phyloP scores from a whole-genome alignment of 2,113 vertebrate genomes.

The Phoenicopterus ruber region DNA sequence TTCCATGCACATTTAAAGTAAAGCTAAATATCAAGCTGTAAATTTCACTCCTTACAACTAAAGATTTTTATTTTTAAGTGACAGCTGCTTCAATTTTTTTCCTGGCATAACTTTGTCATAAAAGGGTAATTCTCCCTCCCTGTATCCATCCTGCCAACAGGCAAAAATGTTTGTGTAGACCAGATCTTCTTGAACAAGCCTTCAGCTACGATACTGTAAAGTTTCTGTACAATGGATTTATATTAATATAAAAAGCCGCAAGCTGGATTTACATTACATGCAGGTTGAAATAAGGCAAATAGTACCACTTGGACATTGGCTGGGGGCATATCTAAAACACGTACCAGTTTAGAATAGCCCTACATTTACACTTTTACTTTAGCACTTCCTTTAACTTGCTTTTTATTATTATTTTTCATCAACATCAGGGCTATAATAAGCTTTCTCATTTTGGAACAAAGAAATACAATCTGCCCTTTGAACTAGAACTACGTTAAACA shows the following conservation, averaged over 20 bases:
- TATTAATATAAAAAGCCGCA: not conserved
- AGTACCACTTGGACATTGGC: not conserved
- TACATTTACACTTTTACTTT: not conserved
- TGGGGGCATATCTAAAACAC: not conserved
- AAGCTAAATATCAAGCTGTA: conserved; percentile 2
- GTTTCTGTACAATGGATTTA: not conserved
- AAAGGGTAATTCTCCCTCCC: not conserved
- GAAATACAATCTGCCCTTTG: conserved; percentile 25
- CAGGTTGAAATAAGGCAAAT: not conserved
- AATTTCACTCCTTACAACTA: not conserved
- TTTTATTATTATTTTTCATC: not conserved
- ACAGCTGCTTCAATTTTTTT: not conserved
- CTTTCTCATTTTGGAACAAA: conserved; percentile 23
- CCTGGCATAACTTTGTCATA: not conserved
- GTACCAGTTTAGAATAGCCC: not conserved
- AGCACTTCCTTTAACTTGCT: not conserved
- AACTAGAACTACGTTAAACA: not conserved
- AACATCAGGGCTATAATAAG: not conserved
- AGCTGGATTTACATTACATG: not conserved
- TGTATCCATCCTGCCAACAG: not conserved
- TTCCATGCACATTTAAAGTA: not conserved
- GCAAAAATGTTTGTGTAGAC: not conserved
- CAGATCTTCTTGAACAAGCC: not conserved
- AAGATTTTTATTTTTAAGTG: conserved; percentile 8
- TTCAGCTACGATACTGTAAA: not conserved